Evolutionary conservation across 2,888 invertebrate species (phyloP).

Genomic region (Ceratothoa steindachneri): DNA sequence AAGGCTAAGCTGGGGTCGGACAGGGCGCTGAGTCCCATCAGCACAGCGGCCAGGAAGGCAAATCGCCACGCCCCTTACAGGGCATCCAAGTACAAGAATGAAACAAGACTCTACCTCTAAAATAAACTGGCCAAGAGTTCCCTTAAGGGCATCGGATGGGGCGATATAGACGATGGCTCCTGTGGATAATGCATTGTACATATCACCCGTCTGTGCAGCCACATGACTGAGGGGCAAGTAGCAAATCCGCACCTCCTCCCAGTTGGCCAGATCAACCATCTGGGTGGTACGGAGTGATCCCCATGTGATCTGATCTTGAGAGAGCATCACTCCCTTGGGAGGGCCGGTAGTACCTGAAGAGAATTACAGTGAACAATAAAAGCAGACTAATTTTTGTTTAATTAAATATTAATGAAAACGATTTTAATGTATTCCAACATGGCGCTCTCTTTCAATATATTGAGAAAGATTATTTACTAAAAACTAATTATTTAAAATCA

Average conservation of each 20-base stretch:
- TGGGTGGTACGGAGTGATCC: background rate
- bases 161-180: constrained; percentile 76
- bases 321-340: constrained; percentile 71
- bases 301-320: background rate
- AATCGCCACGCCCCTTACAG: no score
- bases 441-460: no score
- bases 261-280: background rate
- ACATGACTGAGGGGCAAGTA: constrained; percentile 86
- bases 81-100: no score
- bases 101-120: background rate
- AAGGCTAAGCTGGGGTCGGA: no score
- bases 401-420: no score
- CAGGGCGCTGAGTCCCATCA: no score
- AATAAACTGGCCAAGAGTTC: constrained; percentile 63
- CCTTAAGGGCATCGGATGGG: constrained; percentile 80
- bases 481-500: no score
- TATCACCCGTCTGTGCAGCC: constrained; percentile 79
- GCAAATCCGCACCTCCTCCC: constrained; percentile 65
- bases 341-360: constrained; percentile 68
- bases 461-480: no score
- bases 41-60: no score
- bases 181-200: constrained; percentile 64
- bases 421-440: no score
- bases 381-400: no score
- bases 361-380: background rate